A percentile compares a stretch with the other conserved stretches of the same genome.
phyloP scores from a whole-genome alignment of 2,797 vertebrate species.

The Spizella passerina region DNA sequence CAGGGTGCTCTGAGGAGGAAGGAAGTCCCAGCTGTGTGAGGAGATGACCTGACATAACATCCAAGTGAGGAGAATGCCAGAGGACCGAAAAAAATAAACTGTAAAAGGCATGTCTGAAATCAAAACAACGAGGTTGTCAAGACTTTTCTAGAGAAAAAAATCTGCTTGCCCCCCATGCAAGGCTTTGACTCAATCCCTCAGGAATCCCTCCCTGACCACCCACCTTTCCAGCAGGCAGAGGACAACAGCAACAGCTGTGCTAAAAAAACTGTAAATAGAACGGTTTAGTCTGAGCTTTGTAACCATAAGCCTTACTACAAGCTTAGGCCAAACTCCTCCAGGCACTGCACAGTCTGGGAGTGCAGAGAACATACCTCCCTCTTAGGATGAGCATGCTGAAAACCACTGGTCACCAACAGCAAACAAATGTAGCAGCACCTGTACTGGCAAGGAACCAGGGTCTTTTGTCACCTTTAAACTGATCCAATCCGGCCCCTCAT shows the following conservation, averaged over 20 bases:
- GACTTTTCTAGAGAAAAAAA: background rate
- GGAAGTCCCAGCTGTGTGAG: background rate
- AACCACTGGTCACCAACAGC: rapidly evolving
- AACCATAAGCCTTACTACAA: background rate
- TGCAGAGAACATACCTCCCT: background rate
- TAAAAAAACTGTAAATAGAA: background rate
- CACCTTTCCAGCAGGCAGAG: background rate
- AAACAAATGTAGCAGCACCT: background rate
- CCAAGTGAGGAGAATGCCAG: background rate
- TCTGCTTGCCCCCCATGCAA: rapidly evolving
- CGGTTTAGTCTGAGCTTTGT: background rate
- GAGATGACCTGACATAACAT: background rate
- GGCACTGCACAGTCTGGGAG: background rate
- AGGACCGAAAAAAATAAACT: background rate
- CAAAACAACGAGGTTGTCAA: background rate
- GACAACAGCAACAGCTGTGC: background rate
- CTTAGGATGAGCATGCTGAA: background rate
- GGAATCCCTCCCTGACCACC: background rate
- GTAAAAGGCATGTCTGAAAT: background rate
- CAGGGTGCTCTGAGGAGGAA: background rate
- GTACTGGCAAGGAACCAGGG: background rate
- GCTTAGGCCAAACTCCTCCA: background rate
- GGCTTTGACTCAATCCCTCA: background rate
- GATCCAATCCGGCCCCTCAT: background rate
- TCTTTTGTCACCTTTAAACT: background rate